Evolutionary conservation across 2,797 vertebrate species (phyloP), one percentile per base, ranked within the genome.

Genomic region (Poeciliopsis turneri): DNA sequence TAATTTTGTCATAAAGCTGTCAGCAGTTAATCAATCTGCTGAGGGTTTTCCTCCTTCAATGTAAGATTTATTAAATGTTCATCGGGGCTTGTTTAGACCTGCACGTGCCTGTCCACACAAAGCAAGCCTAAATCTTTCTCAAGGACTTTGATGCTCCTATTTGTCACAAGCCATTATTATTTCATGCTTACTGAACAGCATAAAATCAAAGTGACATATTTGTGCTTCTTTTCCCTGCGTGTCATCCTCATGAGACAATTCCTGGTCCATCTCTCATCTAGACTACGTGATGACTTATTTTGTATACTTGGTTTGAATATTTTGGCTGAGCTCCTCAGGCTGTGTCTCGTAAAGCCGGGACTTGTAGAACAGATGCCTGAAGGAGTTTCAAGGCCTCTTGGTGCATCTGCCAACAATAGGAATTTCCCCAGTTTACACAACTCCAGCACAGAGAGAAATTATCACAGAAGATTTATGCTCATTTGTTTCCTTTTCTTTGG

Each of bases 51-150:
- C 91, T 95, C 90, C 93, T 92, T 90, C 92, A 89, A 94, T 95
- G 95, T 92, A 94, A 96, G 96, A 96, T 97, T 97, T 97, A 97
- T 97, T 97, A 96, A 97, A 96, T 92, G 91, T 88, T 84, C 93
- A 88, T 43, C 53, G 45, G 23, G 90, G 88, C 97, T 28, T 96
- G 98, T 95, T 93, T 28, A 80, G 95, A 93, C 97, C 95, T 93
- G 97, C 93, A 88, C 84, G 39, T 45, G 85, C 83, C 94, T 93
- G 93, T 95, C 95, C 95, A 91, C 95, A 90, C 88, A 94, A 92
- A 91, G 91, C 74, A 72, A 86, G 94, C 91, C 88, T 87, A 36
- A 88, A 80, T 94, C 93, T 86, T 92, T 89, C 93, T 78, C 85
- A 81, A 84, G 76, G 86, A 89, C 95, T 92, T 86, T 91, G 90